Evolutionary conservation across 1,140 invertebrate genomes (phyloP).

Genomic region (Andrena cerasifolii): DNA sequence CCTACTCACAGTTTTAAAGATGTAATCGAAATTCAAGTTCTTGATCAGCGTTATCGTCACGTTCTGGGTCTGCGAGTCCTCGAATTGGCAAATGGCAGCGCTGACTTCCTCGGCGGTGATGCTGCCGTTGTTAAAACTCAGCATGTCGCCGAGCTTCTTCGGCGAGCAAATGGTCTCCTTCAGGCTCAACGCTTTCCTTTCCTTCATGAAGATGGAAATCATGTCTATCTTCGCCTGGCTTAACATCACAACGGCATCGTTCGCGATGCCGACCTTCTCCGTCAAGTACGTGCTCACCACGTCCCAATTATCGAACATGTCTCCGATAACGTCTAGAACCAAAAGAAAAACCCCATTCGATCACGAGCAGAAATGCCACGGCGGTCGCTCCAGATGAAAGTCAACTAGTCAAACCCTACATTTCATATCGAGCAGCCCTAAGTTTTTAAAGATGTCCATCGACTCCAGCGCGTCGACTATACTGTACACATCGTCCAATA

Average conservation of each 20-base stretch:
- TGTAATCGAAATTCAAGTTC: constrained; percentile 82
- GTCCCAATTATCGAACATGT: constrained; percentile 79
- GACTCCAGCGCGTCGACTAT: constrained; percentile 76
- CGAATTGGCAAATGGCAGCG: constrained; percentile 80
- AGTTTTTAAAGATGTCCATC: constrained; percentile 79
- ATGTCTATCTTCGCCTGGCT: constrained; percentile 76
- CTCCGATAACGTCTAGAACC: constrained; percentile 70
- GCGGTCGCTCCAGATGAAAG: no score
- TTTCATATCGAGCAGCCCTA: constrained; percentile 74
- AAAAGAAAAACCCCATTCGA: no score
- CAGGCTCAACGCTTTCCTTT: constrained; percentile 70
- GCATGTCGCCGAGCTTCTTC: constrained; percentile 72
- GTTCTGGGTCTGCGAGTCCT: constrained; percentile 77
- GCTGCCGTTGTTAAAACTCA: constrained; percentile 67
- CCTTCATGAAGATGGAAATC: constrained; percentile 76
- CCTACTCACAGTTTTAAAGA: constrained; percentile 80
- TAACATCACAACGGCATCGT: constrained; percentile 66
- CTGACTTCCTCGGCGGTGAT: constrained; percentile 75
- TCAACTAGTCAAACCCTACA: constrained; percentile 66
- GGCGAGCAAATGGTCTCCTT: constrained; percentile 77
- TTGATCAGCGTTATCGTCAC: constrained; percentile 79
- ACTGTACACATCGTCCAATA: constrained; percentile 77
- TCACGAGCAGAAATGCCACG: no score
- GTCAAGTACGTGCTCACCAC: constrained; percentile 71
- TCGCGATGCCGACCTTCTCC: constrained; percentile 69